Conservation (phyloP, 2,888 invertebrate species). For the Catocala sponsa region DNA sequence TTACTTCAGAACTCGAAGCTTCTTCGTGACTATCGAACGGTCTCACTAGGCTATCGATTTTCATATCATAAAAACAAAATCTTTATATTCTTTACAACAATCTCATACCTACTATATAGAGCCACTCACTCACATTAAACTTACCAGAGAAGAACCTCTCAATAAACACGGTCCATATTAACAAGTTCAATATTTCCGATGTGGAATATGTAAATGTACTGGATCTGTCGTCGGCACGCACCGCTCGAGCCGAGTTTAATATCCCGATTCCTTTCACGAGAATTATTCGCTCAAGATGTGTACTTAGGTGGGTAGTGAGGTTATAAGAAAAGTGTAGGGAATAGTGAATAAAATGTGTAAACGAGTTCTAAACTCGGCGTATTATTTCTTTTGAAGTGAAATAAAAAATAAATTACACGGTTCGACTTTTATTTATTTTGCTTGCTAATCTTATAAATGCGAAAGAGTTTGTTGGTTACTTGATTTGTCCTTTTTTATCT, state of each 20-base stretch:
- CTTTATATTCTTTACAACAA: background rate
- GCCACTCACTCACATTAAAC: background rate
- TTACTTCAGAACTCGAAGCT: too few species aligned
- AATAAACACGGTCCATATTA: slow-evolving; percentile 15
- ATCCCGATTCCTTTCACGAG: slow-evolving; percentile 40
- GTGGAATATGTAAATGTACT: slow-evolving; percentile 47
- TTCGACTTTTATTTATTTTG: too few species aligned
- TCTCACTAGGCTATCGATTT: too few species aligned
- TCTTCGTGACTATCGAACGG: too few species aligned
- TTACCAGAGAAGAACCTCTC: slow-evolving; percentile 1
- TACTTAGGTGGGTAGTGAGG: slow-evolving; percentile 7
- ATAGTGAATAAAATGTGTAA: background rate
- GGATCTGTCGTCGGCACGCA: slow-evolving; percentile 41
- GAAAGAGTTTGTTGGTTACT: too few species aligned
- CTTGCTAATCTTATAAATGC: too few species aligned
- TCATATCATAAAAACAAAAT: too few species aligned
- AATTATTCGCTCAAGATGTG: slow-evolving; percentile 36
- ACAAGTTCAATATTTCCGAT: slow-evolving; percentile 47
- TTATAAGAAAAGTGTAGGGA: slow-evolving; percentile 5
- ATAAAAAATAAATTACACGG: background rate
- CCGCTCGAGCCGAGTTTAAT: slow-evolving; percentile 38
- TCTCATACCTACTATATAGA: background rate
- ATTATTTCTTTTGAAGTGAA: background rate
- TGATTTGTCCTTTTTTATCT: too few species aligned
- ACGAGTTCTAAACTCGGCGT: too few species aligned